Evolutionary conservation across 2,888 invertebrate species (phyloP), one percentile per base, ranked within the genome.

Genomic region (Gibbula magus): DNA sequence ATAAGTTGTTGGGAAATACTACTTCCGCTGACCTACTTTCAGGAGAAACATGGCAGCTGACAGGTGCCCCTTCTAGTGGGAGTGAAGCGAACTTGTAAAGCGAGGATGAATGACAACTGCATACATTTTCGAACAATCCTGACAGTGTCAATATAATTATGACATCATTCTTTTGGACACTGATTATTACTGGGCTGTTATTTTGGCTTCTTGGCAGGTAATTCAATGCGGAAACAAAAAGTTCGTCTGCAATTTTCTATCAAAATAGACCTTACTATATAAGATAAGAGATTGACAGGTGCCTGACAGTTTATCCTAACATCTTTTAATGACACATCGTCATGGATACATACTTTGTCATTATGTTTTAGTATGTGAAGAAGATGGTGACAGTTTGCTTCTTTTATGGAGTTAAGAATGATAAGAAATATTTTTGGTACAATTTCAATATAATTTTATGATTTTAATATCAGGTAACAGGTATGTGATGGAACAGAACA

Each of bases 141-240:
- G 25, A 29, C 25, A 61, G 29, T 25, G 25, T 29, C 22, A 29
- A 25, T 32, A 56, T 39, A 35, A 76, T 32, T 53, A 88, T 90
- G 86, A 85, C 87, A 52, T 87, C 88, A 22, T 83, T 88, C 83
- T 61, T 89, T 52, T 89, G 87, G 87, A 88, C 88, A 8, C 52
- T 88, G 78, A 20, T 89, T 7, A 88, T 88, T 81, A 80, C 89
- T 22, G 45, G 85, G n/a, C 78, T 86, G 45, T 85, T 84, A 52
- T 80, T 87, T 51, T 90, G 88, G 88, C 79, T 89, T 77, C 79
- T 88, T 22, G 87, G 88, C 86, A 89, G 89, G 90, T 90, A 87
- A 61, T 56, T 61, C 39, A 39, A 32, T n/a, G 39, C 20, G 5
- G 39, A 20, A 70, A 22, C 45, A 7, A 39, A 45, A 70, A 70